Evolutionary conservation across 2,888 invertebrate genomes (phyloP), one percentile per base, ranked within the genome.

Genomic region (Hoplodrina blanda): DNA sequence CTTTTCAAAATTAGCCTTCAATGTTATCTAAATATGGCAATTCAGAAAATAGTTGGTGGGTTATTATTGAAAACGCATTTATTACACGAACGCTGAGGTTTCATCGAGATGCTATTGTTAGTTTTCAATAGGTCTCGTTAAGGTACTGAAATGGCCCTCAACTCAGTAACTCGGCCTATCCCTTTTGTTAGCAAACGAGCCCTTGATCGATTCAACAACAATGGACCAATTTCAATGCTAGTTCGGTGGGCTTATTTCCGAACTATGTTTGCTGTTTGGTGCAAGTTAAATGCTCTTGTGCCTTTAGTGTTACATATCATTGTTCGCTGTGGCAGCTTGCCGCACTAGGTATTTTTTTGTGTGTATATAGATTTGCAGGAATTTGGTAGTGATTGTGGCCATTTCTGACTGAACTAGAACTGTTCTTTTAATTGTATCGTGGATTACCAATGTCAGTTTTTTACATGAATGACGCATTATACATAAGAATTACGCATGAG

Each of bases 151-250:
- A 93, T 90, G 92, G 92, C 91, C 90, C 86, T 89, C 89, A 81
- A 85, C 84, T 77, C 87, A 86, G 88, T 87, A 84, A 88, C 89
- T 88, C 88, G 85, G 87, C 86, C 89, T 88, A 91, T 89, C 88
- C 90, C 93, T 90, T 92, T 95, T 94, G 94, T 95, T 92, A 89
- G 89, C 85, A 91, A 93, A 93, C 92, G 92, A 93, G 90, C 90
- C 89, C 90, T 91, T 92, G 94, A 94, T 94, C 93, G 94, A 93
- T 91, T 86, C 88, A 80, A 88, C 87, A 89, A 94, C 94, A 94
- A 94, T 94, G 83, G 91, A 78, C 91, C 91, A 92, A 94, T 94
- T 93, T 92, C 92, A 91, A 92, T 92, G 89, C 89, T 88, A 89
- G 91, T 88, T 89, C 82, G 67, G 81, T 72, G 64, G 81, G 88